Conservation (phyloP, 2,888 invertebrate genomes). For the Platerodrilus igneus region DNA sequence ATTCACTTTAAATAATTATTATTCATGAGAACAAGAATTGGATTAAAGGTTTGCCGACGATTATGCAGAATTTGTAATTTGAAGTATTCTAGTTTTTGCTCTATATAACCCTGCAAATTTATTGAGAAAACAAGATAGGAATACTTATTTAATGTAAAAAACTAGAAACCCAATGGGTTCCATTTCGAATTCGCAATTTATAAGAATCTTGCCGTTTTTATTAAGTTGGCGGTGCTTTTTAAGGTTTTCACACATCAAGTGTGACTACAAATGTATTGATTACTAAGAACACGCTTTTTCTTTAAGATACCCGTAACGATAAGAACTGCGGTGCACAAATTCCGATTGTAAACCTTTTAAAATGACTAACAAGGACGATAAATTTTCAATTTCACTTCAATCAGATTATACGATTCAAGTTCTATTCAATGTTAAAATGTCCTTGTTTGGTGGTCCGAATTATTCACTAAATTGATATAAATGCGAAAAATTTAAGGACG, state of each 20-base stretch:
- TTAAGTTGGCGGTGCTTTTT: conserved; percentile 15
- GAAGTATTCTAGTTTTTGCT: too few relatives aligned
- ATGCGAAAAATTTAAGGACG: conserved; percentile 14
- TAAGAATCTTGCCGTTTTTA: too few relatives aligned
- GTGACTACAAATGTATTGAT: conserved; percentile 43
- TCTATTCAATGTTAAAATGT: conserved; percentile 33
- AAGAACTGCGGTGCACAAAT: conserved; percentile 30
- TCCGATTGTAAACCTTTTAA: conserved; percentile 30
- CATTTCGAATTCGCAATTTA: too few relatives aligned
- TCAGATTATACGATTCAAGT: conserved; percentile 27
- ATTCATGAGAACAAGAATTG: too few relatives aligned
- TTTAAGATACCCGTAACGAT: conserved; percentile 23
- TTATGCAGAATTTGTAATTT: too few relatives aligned
- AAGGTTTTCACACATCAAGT: conserved; percentile 38
- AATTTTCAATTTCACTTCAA: conserved; percentile 30
- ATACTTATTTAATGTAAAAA: too few relatives aligned
- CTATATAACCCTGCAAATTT: too few relatives aligned
- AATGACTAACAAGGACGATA: conserved; percentile 36
- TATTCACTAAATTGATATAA: conserved; percentile 18
- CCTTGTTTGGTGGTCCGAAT: conserved; percentile 23
- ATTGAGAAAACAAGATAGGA: too few relatives aligned
- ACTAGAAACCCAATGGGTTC: too few relatives aligned
- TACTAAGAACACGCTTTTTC: conserved; percentile 40
- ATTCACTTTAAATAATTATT: too few relatives aligned
- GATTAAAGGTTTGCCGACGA: too few relatives aligned